These are phyloP conservation scores for Zaprionus taronus DNA, from an alignment of 1,140 invertebrate species.

Conservation along the genomic window DNA sequence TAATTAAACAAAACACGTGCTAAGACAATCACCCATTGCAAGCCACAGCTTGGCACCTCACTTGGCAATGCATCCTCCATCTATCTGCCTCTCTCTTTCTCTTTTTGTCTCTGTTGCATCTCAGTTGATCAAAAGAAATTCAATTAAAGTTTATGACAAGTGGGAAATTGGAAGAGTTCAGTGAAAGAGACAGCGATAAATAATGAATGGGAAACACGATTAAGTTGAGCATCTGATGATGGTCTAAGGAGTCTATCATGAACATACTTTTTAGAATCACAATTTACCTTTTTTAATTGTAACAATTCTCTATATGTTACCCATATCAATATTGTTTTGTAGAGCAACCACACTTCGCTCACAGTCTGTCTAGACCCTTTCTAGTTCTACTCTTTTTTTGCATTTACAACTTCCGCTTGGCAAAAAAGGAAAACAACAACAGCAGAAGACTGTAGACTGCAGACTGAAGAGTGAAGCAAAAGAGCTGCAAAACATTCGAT, in stretches of 20 bases:
- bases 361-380: background rate
- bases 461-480: conserved; percentile 8
- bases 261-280: no score
- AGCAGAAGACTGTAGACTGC: background rate
- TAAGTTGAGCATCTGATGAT: no score
- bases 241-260: no score
- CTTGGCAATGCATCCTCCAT: background rate
- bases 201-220: no score
- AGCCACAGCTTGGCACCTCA: background rate
- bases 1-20: conserved; percentile 60
- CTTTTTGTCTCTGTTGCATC: background rate
- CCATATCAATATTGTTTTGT: background rate
- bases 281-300: no score
- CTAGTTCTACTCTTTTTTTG: conserved; percentile 33
- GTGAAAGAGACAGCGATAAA: conserved; percentile 5
- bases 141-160: conserved; percentile 54
- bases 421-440: conserved; percentile 19
- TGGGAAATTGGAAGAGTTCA: background rate
- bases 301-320: background rate
- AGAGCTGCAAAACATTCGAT: conserved; percentile 46
- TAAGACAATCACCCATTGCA: conserved; percentile 21
- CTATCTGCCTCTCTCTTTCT: background rate
- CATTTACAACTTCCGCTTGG: conserved; percentile 79
- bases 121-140: conserved; percentile 40
- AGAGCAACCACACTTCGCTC: background rate